A percentile compares a stretch with the other conserved stretches of the same genome.
Evolutionary conservation across 2,797 vertebrate species (phyloP).

Genomic region (Enteromius thamalakanensis): DNA sequence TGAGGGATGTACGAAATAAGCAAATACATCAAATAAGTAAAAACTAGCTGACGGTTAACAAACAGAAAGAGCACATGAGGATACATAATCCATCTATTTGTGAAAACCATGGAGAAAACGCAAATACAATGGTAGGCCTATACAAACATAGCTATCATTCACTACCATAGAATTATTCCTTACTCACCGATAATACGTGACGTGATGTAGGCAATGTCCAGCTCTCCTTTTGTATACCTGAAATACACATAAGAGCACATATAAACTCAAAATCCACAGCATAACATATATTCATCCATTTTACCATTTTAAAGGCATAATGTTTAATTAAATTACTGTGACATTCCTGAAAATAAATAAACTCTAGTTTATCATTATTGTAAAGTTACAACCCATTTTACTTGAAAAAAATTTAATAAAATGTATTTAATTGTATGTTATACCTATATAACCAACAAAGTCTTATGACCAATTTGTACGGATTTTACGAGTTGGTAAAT

Average conservation of each 20-base stretch:
- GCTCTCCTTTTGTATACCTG: slow-evolving; percentile 97
- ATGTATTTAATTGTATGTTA: neutral
- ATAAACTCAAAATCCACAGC: neutral
- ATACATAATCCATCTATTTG: neutral
- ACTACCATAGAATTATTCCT: neutral
- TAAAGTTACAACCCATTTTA: neutral
- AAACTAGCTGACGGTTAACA: neutral
- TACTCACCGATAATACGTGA: slow-evolving; percentile 94
- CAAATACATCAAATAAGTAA: neutral
- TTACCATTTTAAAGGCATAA: neutral
- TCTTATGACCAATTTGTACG: too few relatives aligned
- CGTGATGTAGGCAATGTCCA: slow-evolving; percentile 97
- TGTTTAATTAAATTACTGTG: neutral
- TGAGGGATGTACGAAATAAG: neutral
- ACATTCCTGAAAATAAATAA: neutral
- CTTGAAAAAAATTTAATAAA: neutral
- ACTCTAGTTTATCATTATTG: neutral
- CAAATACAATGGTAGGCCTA: neutral
- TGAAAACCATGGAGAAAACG: neutral
- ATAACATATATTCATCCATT: neutral
- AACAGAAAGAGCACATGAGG: neutral
- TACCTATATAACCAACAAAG: neutral
- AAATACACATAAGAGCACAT: slow-evolving; percentile 54
- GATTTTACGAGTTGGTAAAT: too few relatives aligned
- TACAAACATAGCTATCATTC: neutral